Conservation (phyloP, 2,888 invertebrate genomes). For the Pyrrhia umbra region DNA sequence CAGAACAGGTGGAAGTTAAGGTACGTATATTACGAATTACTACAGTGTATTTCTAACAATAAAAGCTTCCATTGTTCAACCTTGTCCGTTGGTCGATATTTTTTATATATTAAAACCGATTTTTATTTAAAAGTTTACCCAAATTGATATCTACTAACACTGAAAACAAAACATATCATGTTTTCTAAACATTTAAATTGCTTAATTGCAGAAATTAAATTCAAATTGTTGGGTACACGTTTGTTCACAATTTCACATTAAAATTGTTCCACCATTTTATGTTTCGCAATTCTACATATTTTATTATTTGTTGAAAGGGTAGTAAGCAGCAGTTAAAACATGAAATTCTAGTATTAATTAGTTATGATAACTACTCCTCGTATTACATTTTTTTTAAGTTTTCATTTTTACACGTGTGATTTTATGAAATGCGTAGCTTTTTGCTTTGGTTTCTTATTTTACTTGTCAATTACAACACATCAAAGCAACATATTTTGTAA, state of each 20-base stretch:
- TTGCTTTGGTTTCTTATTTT: not conserved
- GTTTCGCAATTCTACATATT: conserved; percentile 66
- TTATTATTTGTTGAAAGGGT: conserved; percentile 11
- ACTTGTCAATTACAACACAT: not conserved
- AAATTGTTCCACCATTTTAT: conserved; percentile 66
- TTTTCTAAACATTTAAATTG: not conserved
- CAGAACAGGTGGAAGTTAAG: conserved; percentile 79
- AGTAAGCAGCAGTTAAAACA: not conserved
- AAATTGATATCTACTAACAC: too few relatives aligned
- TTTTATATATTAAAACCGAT: conserved; percentile 35
- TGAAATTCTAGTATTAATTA: not conserved
- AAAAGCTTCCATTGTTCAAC: conserved; percentile 80
- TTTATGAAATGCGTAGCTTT: conserved; percentile 36
- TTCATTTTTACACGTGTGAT: conserved; percentile 49
- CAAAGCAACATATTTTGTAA: not conserved
- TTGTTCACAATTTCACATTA: conserved; percentile 24
- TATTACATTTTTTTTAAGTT: not conserved
- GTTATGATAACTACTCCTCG: not conserved
- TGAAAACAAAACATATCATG: too few relatives aligned
- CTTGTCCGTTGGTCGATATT: conserved; percentile 77
- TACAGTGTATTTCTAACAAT: conserved; percentile 36
- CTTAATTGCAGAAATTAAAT: not conserved
- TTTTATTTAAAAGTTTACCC: conserved; percentile 7
- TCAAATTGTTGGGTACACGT: not conserved
- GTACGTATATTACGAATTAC: conserved; percentile 67